These are phyloP conservation scores for Nymphalis io DNA, from an alignment of 1,140 invertebrate species.

Conservation along the genomic window DNA sequence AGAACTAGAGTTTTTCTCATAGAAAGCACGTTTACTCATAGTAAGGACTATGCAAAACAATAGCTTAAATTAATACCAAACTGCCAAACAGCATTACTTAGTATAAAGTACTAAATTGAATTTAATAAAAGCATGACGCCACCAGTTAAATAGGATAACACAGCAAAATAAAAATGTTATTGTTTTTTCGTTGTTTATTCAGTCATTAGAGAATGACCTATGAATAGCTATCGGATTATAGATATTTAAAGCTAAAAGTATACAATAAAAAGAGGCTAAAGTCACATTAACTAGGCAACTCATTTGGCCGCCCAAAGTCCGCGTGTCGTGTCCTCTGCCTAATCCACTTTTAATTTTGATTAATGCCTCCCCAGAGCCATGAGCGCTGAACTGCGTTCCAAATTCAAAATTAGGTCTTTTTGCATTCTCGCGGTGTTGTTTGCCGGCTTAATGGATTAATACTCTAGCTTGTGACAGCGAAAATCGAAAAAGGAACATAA, in stretches of 20 bases:
- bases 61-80: no score
- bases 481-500: constrained; percentile 15
- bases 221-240: no score
- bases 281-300: constrained; percentile 37
- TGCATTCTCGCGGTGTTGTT: constrained; percentile 40
- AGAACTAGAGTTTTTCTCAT: no score
- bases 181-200: no score
- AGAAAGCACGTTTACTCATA: no score
- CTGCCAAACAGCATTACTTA: no score
- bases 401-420: constrained; percentile 58
- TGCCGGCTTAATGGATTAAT: constrained; percentile 34
- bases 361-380: constrained; percentile 53
- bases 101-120: no score
- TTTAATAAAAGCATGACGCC: no score
- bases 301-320: constrained; percentile 43
- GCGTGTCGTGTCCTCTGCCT: constrained; percentile 45
- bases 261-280: constrained; percentile 30
- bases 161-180: no score
- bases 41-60: no score
- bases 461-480: neutral
- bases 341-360: constrained; percentile 77
- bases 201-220: no score
- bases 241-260: neutral
- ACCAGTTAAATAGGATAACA: no score
- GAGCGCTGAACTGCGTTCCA: constrained; percentile 36